Evolutionary conservation across 1,140 invertebrate species (phyloP).

Genomic region (Stegodyphus dumicola): DNA sequence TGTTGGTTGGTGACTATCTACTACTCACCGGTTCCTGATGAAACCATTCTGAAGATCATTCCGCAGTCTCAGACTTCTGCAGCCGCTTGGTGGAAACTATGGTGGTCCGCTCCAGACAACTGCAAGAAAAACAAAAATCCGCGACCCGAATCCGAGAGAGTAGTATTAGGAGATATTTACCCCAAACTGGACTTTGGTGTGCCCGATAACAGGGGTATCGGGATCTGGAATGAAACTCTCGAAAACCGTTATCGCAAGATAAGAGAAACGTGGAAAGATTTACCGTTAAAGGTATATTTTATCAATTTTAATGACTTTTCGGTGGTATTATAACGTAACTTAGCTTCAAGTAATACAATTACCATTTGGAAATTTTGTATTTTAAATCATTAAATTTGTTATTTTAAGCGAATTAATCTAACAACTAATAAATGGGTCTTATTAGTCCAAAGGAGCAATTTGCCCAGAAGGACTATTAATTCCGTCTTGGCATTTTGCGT

Average conservation of each 20-base stretch:
- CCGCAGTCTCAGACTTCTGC: not conserved
- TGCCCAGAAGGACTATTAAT: no score
- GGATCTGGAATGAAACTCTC: slow-evolving; percentile 37
- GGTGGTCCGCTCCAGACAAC: not conserved
- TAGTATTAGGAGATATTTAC: slow-evolving; percentile 21
- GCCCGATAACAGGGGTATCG: slow-evolving; percentile 21
- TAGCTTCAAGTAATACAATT: no score
- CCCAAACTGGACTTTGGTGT: slow-evolving; percentile 32
- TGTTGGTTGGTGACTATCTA: not conserved
- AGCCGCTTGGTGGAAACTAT: not conserved
- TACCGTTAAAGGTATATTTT: slow-evolving; percentile 32
- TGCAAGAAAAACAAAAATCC: not conserved
- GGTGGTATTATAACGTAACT: no score
- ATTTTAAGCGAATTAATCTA: no score
- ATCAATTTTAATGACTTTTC: no score
- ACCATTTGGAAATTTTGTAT: no score
- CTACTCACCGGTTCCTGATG: not conserved
- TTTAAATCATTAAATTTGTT: no score
- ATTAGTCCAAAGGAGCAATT: no score
- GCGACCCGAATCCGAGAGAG: not conserved
- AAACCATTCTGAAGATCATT: not conserved
- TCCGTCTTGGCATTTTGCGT: no score
- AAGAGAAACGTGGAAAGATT: slow-evolving; percentile 40
- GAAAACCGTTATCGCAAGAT: slow-evolving; percentile 43
- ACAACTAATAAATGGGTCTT: no score